A percentile compares a stretch with the other conserved stretches of the same genome.
phyloP scores from a whole-genome alignment of 2,113 vertebrate genomes.

The Hylia prasina region DNA sequence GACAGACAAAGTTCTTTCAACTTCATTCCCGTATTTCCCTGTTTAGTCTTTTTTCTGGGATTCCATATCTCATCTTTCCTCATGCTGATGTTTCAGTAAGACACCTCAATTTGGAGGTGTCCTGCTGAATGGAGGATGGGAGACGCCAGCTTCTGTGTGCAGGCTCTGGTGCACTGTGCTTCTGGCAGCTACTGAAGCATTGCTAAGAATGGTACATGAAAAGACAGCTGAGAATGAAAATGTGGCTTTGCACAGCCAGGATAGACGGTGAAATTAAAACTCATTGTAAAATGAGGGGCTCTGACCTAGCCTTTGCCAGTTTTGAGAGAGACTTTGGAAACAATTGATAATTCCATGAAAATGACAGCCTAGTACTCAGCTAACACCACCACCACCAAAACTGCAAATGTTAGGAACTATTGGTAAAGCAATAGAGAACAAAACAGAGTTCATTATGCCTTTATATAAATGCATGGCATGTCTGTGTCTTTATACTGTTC shows the following conservation, averaged over 20 bases:
- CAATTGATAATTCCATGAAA: neutral
- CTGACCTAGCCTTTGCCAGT: neutral
- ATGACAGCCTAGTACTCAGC: neutral
- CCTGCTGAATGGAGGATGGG: neutral
- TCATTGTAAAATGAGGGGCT: neutral
- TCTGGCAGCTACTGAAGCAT: neutral
- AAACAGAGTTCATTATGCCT: slow-evolving; percentile 22
- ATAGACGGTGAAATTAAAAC: neutral
- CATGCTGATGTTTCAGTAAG: neutral
- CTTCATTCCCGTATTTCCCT: neutral
- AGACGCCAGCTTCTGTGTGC: neutral
- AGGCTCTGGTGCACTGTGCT: neutral
- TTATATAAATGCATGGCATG: slow-evolving; percentile 46
- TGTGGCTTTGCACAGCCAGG: neutral
- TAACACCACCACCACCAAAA: neutral
- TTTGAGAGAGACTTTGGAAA: neutral
- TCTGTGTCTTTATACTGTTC: slow-evolving; percentile 20
- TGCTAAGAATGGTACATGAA: neutral
- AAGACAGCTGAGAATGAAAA: neutral
- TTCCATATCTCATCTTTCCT: neutral
- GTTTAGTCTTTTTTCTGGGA: neutral
- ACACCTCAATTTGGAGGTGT: neutral
- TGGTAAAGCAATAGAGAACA: slow-evolving; percentile 21
- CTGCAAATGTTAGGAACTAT: neutral
- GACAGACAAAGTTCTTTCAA: neutral